Conservation (phyloP, 2,888 invertebrate genomes). For the Tholera decimalis region DNA sequence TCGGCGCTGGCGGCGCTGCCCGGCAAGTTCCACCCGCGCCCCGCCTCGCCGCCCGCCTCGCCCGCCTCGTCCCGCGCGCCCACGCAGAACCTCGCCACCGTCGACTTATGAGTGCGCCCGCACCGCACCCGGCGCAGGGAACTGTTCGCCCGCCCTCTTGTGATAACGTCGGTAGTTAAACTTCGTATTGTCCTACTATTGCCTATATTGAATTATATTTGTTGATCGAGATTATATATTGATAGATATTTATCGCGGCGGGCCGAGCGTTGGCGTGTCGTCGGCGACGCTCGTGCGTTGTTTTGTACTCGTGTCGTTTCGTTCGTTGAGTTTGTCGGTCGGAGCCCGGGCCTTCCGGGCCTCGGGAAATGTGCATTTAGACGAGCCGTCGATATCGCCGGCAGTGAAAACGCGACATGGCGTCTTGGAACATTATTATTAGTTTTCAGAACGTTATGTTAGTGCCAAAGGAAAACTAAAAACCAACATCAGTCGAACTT, state of each 20-base stretch:
- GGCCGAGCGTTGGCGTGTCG: conserved; percentile 81
- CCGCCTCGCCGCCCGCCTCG: conserved; percentile 92
- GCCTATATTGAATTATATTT: conserved; percentile 88
- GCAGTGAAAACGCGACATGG: conserved; percentile 81
- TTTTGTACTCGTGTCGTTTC: conserved; percentile 71
- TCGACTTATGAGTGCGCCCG: conserved; percentile 91
- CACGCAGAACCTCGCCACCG: conserved; percentile 94
- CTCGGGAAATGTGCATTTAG: conserved; percentile 58
- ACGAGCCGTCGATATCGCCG: conserved; percentile 77
- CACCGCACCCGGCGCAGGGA: no score
- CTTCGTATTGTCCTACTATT: conserved; percentile 85
- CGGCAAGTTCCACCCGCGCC: conserved; percentile 93
- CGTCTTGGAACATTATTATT: conserved; percentile 63
- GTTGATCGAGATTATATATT: conserved; percentile 87
- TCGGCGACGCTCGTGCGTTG: conserved; percentile 71
- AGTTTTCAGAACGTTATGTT: conserved; percentile 71
- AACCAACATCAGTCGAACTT: conserved; percentile 41
- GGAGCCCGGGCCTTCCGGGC: conserved; percentile 74
- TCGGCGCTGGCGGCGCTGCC: conserved; percentile 92
- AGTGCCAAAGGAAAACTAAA: conserved; percentile 76
- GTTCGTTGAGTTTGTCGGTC: conserved; percentile 78
- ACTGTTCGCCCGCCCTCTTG: conserved; percentile 81
- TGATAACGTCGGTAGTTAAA: conserved; percentile 86
- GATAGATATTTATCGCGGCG: conserved; percentile 87
- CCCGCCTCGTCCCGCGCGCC: conserved; percentile 90